Evolutionary conservation across 2,797 vertebrate genomes (phyloP).

Genomic region (Alauda arvensis): DNA sequence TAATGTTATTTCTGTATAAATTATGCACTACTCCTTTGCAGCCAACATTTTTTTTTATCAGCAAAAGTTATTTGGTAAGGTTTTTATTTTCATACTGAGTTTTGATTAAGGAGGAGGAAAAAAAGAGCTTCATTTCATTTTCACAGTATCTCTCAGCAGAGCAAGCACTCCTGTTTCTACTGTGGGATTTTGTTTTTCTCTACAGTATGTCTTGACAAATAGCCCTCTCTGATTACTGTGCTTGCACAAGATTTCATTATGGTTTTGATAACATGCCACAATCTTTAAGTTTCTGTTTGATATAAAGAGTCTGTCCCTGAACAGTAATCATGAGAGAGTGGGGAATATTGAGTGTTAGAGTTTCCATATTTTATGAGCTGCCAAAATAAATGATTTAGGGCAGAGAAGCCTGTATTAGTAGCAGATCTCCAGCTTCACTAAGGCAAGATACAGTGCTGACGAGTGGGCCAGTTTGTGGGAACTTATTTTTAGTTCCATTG

Average conservation of each 20-base stretch:
- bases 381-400: slow-evolving; percentile 65
- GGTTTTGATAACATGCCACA: slow-evolving; percentile 69
- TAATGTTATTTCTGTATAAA: slow-evolving; percentile 56
- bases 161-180: slow-evolving; percentile 52
- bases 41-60: slow-evolving; percentile 27
- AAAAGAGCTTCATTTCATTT: slow-evolving; percentile 49
- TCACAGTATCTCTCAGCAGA: slow-evolving; percentile 44
- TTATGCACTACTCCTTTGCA: slow-evolving; percentile 16
- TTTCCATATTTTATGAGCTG: slow-evolving; percentile 67
- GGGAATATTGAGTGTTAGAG: slow-evolving; percentile 65
- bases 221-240: slow-evolving; percentile 60
- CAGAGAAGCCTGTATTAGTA: slow-evolving; percentile 52
- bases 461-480: slow-evolving; percentile 44
- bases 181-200: slow-evolving; percentile 66
- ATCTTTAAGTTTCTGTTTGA: slow-evolving; percentile 62
- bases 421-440: slow-evolving; percentile 54
- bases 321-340: slow-evolving; percentile 39
- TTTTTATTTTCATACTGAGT: slow-evolving; percentile 56
- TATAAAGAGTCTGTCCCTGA: slow-evolving; percentile 61
- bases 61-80: slow-evolving; percentile 42
- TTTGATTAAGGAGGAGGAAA: slow-evolving; percentile 56
- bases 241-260: slow-evolving; percentile 64
- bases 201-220: slow-evolving; percentile 63
- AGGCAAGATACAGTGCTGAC: slow-evolving; percentile 36
- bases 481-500: slow-evolving; percentile 42